Percentiles rank a stretch among this genome's conserved stretches.
Conservation (phyloP, 2,797 vertebrate genomes). For the Pteronotus mesoamericanus region DNA sequence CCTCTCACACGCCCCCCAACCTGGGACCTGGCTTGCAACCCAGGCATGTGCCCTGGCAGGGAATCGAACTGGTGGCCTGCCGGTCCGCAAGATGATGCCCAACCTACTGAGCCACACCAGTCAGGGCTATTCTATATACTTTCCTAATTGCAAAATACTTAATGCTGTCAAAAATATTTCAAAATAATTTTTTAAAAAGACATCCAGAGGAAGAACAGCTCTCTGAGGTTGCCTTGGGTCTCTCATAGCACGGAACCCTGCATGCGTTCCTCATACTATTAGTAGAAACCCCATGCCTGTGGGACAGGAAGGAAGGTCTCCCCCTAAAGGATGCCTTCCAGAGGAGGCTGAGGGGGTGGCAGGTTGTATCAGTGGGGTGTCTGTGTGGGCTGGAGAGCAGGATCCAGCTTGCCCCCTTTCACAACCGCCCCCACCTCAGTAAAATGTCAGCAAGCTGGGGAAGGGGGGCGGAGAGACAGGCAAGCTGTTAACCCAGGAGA, state of each 20-base stretch:
- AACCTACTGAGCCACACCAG: not conserved
- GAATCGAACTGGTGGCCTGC: not conserved
- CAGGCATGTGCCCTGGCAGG: not conserved
- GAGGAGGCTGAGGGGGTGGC: not conserved
- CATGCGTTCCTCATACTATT: not conserved
- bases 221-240: not conserved
- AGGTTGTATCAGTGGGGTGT: constrained; percentile 26
- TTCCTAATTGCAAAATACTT: not conserved
- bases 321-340: constrained; percentile 1
- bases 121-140: not conserved
- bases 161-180: not conserved
- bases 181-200: not conserved
- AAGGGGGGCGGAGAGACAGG: constrained; percentile 41
- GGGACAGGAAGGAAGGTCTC: not conserved
- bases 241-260: not conserved
- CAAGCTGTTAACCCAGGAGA: constrained; percentile 67
- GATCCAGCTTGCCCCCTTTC: constrained; percentile 73
- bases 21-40: not conserved
- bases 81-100: not conserved
- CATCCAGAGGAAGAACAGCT: not conserved
- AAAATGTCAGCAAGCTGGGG: constrained; percentile 71
- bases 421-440: constrained; percentile 62
- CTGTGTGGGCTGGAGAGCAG: constrained; percentile 55
- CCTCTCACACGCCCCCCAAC: not conserved
- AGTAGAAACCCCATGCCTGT: not conserved